These are phyloP conservation scores for Sciurus vulgaris DNA, from an alignment of 2,797 vertebrate species.

Conservation along the genomic window DNA sequence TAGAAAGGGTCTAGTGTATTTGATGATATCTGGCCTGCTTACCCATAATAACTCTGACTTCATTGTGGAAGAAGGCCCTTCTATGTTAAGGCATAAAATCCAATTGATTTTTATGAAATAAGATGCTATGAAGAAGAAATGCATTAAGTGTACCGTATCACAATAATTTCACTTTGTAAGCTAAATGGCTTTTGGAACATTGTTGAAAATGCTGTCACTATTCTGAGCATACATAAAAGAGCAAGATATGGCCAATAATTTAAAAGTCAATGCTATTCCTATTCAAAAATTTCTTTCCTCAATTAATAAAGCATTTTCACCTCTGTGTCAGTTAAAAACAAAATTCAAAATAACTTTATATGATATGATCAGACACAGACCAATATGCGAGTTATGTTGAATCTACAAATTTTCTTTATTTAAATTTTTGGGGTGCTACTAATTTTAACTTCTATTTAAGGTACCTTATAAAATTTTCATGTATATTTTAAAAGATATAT, in stretches of 20 bases:
- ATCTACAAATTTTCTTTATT: conserved; percentile 58
- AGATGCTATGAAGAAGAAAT: conserved; percentile 81
- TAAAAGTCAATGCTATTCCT: conserved; percentile 76
- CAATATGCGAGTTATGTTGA: conserved; percentile 62
- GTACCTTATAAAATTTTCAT: conserved; percentile 34
- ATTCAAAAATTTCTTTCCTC: conserved; percentile 76
- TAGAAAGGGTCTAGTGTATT: conserved; percentile 69
- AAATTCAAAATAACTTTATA: conserved; percentile 79
- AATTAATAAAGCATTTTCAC: conserved; percentile 81
- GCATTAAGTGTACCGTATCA: conserved; percentile 78
- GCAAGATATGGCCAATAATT: conserved; percentile 77
- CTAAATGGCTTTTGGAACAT: conserved; percentile 72
- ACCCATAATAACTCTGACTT: conserved; percentile 78
- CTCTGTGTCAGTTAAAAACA: conserved; percentile 80
- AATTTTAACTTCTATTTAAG: conserved; percentile 49
- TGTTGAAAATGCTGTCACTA: conserved; percentile 78
- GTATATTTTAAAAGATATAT: conserved; percentile 51
- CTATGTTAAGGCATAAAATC: conserved; percentile 77
- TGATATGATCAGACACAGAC: conserved; percentile 69
- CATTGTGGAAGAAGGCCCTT: conserved; percentile 73
- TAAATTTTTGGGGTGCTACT: conserved; percentile 51
- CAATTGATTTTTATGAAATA: conserved; percentile 85
- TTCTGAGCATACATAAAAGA: conserved; percentile 78
- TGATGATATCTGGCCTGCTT: conserved; percentile 74
- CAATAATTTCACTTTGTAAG: conserved; percentile 79